A percentile compares a stretch with the other conserved stretches of the same genome.
Conservation (phyloP, 2,888 invertebrate species). For the Panzeria rudis region DNA sequence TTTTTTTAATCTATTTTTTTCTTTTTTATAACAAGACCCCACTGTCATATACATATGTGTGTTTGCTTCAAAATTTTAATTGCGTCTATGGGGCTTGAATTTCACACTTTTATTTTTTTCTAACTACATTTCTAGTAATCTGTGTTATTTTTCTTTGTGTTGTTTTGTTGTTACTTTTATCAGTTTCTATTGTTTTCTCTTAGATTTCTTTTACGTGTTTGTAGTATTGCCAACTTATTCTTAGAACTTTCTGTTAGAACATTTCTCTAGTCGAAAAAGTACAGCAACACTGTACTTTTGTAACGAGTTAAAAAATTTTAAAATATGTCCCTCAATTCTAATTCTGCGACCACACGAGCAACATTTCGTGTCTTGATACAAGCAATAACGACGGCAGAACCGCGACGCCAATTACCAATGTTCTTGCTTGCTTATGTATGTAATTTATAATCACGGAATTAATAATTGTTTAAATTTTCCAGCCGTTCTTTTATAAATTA, state of each 20-base stretch:
- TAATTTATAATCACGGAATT: too few species aligned
- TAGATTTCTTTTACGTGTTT: background rate
- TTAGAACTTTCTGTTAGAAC: conserved; percentile 19
- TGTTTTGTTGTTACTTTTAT: conserved; percentile 36
- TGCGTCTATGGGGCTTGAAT: conserved; percentile 26
- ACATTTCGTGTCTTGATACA: too few species aligned
- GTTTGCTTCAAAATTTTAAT: conserved; percentile 28
- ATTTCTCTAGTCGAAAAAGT: background rate
- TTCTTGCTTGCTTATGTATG: too few species aligned
- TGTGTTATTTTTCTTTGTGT: conserved; percentile 1
- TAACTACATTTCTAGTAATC: conserved; percentile 18
- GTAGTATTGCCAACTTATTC: conserved; percentile 24
- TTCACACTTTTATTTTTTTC: conserved; percentile 10
- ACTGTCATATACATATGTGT: background rate
- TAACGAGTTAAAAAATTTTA: background rate
- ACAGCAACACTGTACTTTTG: conserved; percentile 13
- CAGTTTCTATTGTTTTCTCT: conserved; percentile 34
- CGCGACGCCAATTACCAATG: too few species aligned
- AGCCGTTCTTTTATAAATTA: too few species aligned
- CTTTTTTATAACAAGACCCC: conserved; percentile 4
- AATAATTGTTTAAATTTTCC: too few species aligned
- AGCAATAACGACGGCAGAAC: too few species aligned
- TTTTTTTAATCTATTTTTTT: background rate
- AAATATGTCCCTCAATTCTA: too few species aligned
- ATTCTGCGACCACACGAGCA: too few species aligned